Percentiles rank a stretch among this genome's conserved stretches.
These are phyloP conservation scores for Drosophila colorata DNA, from an alignment of 2,888 invertebrate genomes.

Conservation along the genomic window DNA sequence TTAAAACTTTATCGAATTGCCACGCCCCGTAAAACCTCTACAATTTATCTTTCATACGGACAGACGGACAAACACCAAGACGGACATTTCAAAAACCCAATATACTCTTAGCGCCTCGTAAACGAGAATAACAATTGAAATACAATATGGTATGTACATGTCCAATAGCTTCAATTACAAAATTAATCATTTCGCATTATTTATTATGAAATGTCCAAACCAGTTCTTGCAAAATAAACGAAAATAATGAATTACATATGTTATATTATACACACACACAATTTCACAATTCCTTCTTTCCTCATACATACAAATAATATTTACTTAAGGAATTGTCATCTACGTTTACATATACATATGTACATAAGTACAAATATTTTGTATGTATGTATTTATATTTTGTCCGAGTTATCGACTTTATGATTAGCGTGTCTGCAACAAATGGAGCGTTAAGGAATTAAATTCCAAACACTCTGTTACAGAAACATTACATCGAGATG, in stretches of 20 bases:
- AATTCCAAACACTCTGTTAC: slow-evolving; percentile 44
- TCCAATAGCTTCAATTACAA: slow-evolving; percentile 4
- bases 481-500: slow-evolving; percentile 15
- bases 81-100: too few species aligned
- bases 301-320: not conserved
- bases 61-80: too few species aligned
- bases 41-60: too few species aligned
- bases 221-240: slow-evolving; percentile 34
- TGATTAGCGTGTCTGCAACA: slow-evolving; percentile 57
- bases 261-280: slow-evolving; percentile 15
- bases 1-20: too few species aligned
- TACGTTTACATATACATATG: not conserved
- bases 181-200: slow-evolving; percentile 55
- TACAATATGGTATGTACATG: not conserved
- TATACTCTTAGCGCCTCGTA: too few species aligned
- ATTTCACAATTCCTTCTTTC: slow-evolving; percentile 16
- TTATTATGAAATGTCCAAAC: slow-evolving; percentile 45
- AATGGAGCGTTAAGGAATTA: slow-evolving; percentile 61
- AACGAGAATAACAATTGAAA: not conserved
- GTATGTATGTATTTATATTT: slow-evolving; percentile 5
- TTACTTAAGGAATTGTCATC: not conserved
- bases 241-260: slow-evolving; percentile 55
- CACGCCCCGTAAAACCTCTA: too few species aligned
- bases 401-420: slow-evolving; percentile 48
- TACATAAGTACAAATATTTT: not conserved